Percentiles rank a stretch among this genome's conserved stretches.
These are phyloP conservation scores for Sinosuthora webbiana DNA, from an alignment of 2,113 vertebrate genomes.

Conservation along the genomic window DNA sequence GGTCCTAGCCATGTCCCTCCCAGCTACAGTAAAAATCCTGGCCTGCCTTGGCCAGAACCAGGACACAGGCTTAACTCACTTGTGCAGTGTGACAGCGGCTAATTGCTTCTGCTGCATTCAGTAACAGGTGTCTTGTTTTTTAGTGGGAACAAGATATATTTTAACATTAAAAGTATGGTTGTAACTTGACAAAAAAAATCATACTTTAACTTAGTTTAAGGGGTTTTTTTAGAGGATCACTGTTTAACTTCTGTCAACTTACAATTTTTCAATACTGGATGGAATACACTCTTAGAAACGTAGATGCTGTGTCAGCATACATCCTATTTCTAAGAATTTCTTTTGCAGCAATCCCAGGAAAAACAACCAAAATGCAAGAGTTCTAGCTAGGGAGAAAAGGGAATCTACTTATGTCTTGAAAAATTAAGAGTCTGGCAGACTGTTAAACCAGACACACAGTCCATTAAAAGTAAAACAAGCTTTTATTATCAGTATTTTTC, in stretches of 20 bases:
- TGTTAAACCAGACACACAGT: background rate
- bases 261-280: background rate
- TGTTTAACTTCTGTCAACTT: background rate
- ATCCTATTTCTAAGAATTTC: background rate
- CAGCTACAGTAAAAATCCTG: background rate
- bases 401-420: background rate
- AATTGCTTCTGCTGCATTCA: background rate
- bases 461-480: background rate
- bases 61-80: background rate
- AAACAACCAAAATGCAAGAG: background rate
- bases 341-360: background rate
- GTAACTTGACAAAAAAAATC: background rate
- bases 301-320: background rate
- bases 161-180: background rate
- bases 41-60: background rate
- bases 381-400: background rate
- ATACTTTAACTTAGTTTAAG: background rate
- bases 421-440: background rate
- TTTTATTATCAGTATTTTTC: slow-evolving; percentile 19
- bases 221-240: background rate
- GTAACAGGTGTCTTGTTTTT: background rate
- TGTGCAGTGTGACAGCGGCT: background rate
- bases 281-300: background rate
- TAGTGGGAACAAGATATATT: background rate
- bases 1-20: background rate